Evolutionary conservation across 2,888 invertebrate species (phyloP), one percentile per base, ranked within the genome.

Genomic region (Lithophane ornitopus): DNA sequence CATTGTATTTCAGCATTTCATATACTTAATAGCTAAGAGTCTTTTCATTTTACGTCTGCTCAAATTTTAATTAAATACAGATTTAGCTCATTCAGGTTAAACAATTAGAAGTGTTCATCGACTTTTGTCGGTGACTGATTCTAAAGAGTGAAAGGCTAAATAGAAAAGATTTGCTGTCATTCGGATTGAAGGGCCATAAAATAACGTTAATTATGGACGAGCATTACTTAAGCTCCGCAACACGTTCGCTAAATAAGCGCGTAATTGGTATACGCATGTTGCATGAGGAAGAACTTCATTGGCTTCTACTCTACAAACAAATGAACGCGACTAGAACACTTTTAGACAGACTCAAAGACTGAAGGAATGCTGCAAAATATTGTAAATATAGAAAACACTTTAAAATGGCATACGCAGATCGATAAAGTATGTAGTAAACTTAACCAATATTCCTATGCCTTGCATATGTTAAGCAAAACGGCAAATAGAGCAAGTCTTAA

Each of bases 241-340:
- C 80, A 67, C 66, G 54, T 66, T 49, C 41, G 54, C 49, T 66
- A 66, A 66, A 73, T 61, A 80, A 16, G 61, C 52, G 49, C 54
- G 80, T 80, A 67, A 80, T 67, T 49, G n/a, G 11, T 19, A 46
- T 66, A 80, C 80, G 74, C 46, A 66, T 28, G n/a, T n/a, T 61
- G 74, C 46, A 80, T 80, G 26, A 54, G 11, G 16, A 66, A 34
- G 34, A 61, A 41, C 8, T 61, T 7, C 4, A 28, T 49, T 66
- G 14, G 16, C 16, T 12, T 14, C 9, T 63, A 61, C 19, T 28
- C 39, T 2, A 79, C 14, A 63, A 71, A 34, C n/a, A 34, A 72
- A 44, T 4, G 3, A 14, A 69, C 39, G 26, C n/a, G 22, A 22
- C 22, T n/a, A 11, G 6, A 19, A 39, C 1, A 39, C 9, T 39